Evolutionary conservation across 2,797 vertebrate genomes (phyloP).

Genomic region (Mastacembelus armatus): DNA sequence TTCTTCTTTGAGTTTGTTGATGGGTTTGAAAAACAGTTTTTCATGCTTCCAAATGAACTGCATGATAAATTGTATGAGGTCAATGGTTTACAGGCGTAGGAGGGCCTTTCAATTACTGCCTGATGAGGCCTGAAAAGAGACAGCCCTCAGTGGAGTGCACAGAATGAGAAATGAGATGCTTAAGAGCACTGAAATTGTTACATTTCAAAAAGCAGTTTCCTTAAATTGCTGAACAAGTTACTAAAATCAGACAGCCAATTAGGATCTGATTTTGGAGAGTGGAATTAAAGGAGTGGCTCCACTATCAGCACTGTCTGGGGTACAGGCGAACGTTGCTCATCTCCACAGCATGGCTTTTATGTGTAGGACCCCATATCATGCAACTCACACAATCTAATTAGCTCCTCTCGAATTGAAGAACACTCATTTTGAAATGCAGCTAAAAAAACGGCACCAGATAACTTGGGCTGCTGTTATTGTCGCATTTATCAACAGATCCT

Average conservation of each 20-base stretch:
- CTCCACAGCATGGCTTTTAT: slow-evolving; percentile 78
- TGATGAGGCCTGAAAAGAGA: slow-evolving; percentile 74
- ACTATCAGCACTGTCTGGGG: slow-evolving; percentile 79
- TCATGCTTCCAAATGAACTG: slow-evolving; percentile 46
- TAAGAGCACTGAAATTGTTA: slow-evolving; percentile 76
- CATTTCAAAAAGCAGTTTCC: slow-evolving; percentile 82
- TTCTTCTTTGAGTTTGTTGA: slow-evolving; percentile 16
- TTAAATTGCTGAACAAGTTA: slow-evolving; percentile 81
- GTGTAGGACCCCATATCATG: slow-evolving; percentile 76
- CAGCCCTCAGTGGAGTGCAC: slow-evolving; percentile 58
- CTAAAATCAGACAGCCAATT: slow-evolving; percentile 84
- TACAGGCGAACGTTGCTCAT: slow-evolving; percentile 73
- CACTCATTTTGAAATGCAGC: slow-evolving; percentile 68
- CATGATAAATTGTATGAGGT: slow-evolving; percentile 60
- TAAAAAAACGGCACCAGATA: slow-evolving; percentile 66
- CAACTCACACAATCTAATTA: slow-evolving; percentile 84
- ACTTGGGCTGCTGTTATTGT: slow-evolving; percentile 76
- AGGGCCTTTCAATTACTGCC: slow-evolving; percentile 71
- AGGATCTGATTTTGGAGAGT: slow-evolving; percentile 78
- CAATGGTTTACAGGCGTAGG: slow-evolving; percentile 67
- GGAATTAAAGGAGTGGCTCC: slow-evolving; percentile 76
- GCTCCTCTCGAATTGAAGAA: slow-evolving; percentile 75
- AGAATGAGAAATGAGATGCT: slow-evolving; percentile 74
- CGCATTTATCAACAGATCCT: slow-evolving; percentile 77
- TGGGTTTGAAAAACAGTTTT: slow-evolving; percentile 39